Conservation (phyloP, 2,888 invertebrate genomes). For the Phania funesta region DNA sequence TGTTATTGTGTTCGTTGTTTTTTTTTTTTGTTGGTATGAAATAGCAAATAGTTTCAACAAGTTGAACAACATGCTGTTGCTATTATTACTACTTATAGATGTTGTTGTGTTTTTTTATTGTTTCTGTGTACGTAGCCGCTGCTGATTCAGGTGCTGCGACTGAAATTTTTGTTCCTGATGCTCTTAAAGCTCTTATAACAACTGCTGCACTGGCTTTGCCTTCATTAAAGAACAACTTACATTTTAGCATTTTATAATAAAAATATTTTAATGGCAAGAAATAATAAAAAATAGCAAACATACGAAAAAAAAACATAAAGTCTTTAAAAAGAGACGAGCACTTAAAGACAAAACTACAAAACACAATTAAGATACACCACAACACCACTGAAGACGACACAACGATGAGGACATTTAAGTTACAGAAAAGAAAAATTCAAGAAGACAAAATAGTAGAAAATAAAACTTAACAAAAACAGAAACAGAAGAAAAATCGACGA, state of each 20-base stretch:
- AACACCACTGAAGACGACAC: constrained; percentile 52
- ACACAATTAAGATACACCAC: constrained; percentile 64
- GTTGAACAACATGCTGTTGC: constrained; percentile 54
- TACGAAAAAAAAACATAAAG: constrained; percentile 13
- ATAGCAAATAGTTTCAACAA: constrained; percentile 65
- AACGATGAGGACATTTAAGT: constrained; percentile 62
- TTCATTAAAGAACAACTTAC: constrained; percentile 33
- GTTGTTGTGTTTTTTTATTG: constrained; percentile 18
- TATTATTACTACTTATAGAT: constrained; percentile 33
- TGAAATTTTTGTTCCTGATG: constrained; percentile 47
- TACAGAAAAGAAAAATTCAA: constrained; percentile 21
- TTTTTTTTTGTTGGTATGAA: constrained; percentile 39
- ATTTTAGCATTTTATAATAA: constrained; percentile 45
- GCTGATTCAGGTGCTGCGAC: constrained; percentile 17
- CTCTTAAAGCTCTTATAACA: constrained; percentile 32
- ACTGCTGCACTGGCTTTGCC: constrained; percentile 24
- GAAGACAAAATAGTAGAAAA: constrained; percentile 28
- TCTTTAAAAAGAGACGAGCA: constrained; percentile 63
- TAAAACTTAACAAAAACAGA: constrained; percentile 28
- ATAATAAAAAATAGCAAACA: constrained; percentile 18
- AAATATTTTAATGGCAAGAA: constrained; percentile 51
- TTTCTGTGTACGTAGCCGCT: constrained; percentile 22
- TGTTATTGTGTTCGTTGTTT: constrained; percentile 17
- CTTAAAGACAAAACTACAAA: constrained; percentile 64
- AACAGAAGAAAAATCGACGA: too few species aligned